phyloP scores from a whole-genome alignment of 1,140 invertebrate genomes.

The Hyphantria cunea region DNA sequence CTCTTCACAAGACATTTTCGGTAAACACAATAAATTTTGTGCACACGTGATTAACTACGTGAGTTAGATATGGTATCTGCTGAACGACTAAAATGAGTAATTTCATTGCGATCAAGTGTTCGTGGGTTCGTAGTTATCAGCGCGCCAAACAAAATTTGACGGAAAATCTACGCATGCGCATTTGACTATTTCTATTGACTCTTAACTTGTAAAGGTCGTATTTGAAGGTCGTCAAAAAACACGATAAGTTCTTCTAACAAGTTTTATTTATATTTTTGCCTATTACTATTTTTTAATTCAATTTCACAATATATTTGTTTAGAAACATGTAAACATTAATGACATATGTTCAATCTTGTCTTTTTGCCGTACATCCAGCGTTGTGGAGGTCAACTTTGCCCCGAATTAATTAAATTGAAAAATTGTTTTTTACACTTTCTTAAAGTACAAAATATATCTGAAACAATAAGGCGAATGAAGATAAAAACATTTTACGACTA shows the following conservation, averaged over 20 bases:
- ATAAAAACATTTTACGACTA: no score
- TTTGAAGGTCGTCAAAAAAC: constrained; percentile 46
- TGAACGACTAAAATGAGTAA: constrained; percentile 69
- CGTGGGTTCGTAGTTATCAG: constrained; percentile 55
- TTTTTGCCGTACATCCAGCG: no score
- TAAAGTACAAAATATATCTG: no score
- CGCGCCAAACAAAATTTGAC: constrained; percentile 76
- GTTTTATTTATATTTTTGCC: constrained; percentile 24
- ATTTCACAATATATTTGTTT: background rate
- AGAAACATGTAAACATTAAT: no score
- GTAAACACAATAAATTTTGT: constrained; percentile 36
- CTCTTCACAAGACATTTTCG: constrained; percentile 73
- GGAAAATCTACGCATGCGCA: constrained; percentile 68
- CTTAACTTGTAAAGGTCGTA: constrained; percentile 55
- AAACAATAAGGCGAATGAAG: no score
- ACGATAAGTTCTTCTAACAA: background rate
- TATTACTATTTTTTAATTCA: constrained; percentile 5
- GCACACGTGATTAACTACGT: constrained; percentile 47
- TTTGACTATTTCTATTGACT: constrained; percentile 54
- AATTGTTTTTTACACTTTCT: no score
- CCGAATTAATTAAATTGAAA: no score
- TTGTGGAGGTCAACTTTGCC: no score
- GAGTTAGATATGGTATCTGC: constrained; percentile 60
- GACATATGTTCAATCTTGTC: no score
- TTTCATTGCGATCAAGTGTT: constrained; percentile 66